phyloP scores from a whole-genome alignment of 2,113 vertebrate species.

The Odontophorus gujanensis region DNA sequence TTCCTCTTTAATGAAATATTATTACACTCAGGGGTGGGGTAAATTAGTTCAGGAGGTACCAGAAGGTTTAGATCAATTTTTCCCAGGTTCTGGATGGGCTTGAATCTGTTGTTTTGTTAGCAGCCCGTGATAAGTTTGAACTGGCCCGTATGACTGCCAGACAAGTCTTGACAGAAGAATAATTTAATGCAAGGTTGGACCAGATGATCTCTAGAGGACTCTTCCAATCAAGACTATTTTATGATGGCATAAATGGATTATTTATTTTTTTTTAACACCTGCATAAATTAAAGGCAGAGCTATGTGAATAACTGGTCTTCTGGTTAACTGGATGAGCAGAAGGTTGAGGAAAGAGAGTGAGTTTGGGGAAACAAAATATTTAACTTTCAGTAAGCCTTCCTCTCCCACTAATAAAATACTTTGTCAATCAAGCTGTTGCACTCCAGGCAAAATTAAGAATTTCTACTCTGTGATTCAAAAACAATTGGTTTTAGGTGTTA shows the following conservation, averaged over 20 bases:
- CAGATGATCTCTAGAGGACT: slow-evolving; percentile 41
- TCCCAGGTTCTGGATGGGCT: not conserved
- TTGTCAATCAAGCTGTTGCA: not conserved
- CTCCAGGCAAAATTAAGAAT: slow-evolving; percentile 3
- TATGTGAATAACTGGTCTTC: slow-evolving; percentile 4
- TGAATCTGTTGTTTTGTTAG: not conserved
- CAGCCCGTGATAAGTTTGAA: not conserved
- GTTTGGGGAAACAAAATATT: slow-evolving; percentile 19
- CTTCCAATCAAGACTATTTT: slow-evolving; percentile 32
- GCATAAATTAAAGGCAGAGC: not conserved
- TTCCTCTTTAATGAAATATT: not conserved
- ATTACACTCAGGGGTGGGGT: not conserved
- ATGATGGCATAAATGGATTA: slow-evolving; percentile 21
- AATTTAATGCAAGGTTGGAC: slow-evolving; percentile 41
- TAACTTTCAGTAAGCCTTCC: not conserved
- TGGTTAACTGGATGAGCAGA: slow-evolving; percentile 9
- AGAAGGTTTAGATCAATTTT: not conserved
- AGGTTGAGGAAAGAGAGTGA: not conserved
- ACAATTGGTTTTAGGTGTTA: not conserved
- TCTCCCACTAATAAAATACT: slow-evolving; percentile 3
- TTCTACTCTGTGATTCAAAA: slow-evolving; percentile 13
- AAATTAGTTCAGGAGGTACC: not conserved
- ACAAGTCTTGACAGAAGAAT: slow-evolving; percentile 18
- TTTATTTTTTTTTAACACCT: not conserved
- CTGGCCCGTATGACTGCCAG: not conserved